Conservation (phyloP, 1,140 invertebrate genomes). For the Pseudoatta argentina region DNA sequence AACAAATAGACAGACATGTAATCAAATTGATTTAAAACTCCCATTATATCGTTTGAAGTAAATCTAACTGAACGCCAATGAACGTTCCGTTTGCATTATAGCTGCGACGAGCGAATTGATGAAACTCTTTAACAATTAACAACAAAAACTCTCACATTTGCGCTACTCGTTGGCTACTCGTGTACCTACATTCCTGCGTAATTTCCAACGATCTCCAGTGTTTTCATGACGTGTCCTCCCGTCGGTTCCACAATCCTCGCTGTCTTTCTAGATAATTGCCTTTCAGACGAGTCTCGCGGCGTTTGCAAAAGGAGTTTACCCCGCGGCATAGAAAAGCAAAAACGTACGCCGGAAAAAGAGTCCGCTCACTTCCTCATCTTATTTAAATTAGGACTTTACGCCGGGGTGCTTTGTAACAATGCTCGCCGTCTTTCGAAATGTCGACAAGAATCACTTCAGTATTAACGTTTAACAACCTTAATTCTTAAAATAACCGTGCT, state of each 20-base stretch:
- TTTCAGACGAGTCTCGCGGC: slow-evolving; percentile 43
- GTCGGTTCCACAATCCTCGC: slow-evolving; percentile 42
- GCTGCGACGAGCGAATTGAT: background rate
- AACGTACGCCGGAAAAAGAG: slow-evolving; percentile 32
- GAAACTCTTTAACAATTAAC: slow-evolving; percentile 10
- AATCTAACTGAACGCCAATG: background rate
- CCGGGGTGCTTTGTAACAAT: slow-evolving; percentile 32
- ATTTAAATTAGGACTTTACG: slow-evolving; percentile 55
- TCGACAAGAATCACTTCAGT: slow-evolving; percentile 6
- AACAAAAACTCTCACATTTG: background rate
- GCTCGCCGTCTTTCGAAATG: slow-evolving; percentile 42
- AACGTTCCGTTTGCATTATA: background rate
- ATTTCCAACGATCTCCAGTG: slow-evolving; percentile 24
- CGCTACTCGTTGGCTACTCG: background rate
- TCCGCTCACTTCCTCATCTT: slow-evolving; percentile 27
- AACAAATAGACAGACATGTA: background rate
- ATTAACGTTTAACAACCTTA: background rate
- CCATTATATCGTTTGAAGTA: background rate
- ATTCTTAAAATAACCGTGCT: slow-evolving; percentile 17
- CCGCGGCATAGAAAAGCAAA: slow-evolving; percentile 18
- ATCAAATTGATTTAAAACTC: slow-evolving; percentile 6
- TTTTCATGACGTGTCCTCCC: slow-evolving; percentile 31
- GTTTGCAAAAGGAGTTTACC: slow-evolving; percentile 52
- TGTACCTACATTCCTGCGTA: slow-evolving; percentile 1
- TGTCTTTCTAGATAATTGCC: slow-evolving; percentile 58